Evolutionary conservation across 2,113 vertebrate genomes (phyloP).

Genomic region (Lota lota): DNA sequence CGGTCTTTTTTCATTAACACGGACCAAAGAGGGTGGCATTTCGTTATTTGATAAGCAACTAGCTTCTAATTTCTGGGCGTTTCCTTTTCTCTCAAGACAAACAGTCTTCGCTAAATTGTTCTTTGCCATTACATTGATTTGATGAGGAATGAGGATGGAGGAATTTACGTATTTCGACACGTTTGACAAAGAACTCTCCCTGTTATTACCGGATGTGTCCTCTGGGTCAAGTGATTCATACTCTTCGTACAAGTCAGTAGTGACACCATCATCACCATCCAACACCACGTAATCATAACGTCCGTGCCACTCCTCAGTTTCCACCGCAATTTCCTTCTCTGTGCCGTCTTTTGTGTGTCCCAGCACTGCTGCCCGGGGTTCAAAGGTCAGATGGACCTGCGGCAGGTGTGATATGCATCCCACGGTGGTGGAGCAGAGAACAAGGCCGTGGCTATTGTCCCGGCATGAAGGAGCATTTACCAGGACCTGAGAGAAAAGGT

Average conservation of each 20-base stretch:
- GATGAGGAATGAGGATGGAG: neutral
- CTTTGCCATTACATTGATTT: neutral
- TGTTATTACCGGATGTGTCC: conserved; percentile 24
- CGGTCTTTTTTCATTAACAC: neutral
- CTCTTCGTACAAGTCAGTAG: neutral
- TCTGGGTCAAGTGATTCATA: neutral
- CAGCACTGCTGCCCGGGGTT: conserved; percentile 53
- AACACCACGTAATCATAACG: conserved; percentile 67
- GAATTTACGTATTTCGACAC: neutral
- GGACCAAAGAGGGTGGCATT: neutral
- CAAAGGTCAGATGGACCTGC: conserved; percentile 42
- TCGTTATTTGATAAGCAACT: neutral
- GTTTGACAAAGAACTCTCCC: conserved; percentile 10
- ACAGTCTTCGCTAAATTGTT: neutral
- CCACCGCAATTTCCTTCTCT: conserved; percentile 56
- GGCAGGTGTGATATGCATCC: conserved; percentile 63
- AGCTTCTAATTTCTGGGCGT: neutral
- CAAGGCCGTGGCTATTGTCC: conserved; percentile 42
- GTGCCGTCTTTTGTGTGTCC: conserved; percentile 68
- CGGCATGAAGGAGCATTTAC: conserved; percentile 15
- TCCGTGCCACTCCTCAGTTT: conserved; percentile 62
- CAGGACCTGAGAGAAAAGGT: conserved; percentile 14
- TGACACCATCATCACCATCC: conserved; percentile 19
- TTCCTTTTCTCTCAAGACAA: neutral
- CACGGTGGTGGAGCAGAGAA: conserved; percentile 81